Evolutionary conservation across 2,113 vertebrate genomes (phyloP), one percentile per base, ranked within the genome.

Genomic region (Tychaedon coryphoeus): DNA sequence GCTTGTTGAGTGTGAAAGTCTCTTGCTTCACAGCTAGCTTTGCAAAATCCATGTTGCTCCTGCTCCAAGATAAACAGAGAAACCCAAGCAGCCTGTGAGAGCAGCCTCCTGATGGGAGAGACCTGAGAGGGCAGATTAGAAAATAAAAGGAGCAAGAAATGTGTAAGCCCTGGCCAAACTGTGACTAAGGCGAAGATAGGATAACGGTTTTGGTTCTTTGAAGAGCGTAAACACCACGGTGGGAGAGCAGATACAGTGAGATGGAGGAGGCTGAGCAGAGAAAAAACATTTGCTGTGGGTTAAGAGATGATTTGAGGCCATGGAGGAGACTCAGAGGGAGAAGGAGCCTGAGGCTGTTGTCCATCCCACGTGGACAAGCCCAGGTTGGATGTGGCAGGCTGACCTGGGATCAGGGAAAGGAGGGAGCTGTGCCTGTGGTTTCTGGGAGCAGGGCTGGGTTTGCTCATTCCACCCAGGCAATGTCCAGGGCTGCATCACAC

Each of bases 51-150:
- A 33, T 0, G 0, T 79, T 88, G 69, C 1, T 53, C 51, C 72
- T 2, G 31, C 45, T 94, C 94, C 96, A 96, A 96, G 88, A 90
- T 70, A 96, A 97, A 97, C 93, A 96, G 40, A 86, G 92, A 93
- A 94, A 94, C 75, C 28, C 70, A 86, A 94, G 90, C 72, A 61
- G 87, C 71, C 72, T 67, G 75, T 42, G 67, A 84, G 79, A 84
- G 82, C 85, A 33, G 1, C 7, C 94, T 95, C 88, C 69, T 92
- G 88, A 77, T 26, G n/a, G 72, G 82, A 92, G 94, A 91, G 88
- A 86, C 90, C 70, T 76, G 73, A 86, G 90, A 95, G 67, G 43
- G 42, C n/a, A 92, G 93, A 95, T 94, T 93, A 93, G 76, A 64
- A 51, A 95, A 95, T 57, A 80, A 92, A 96, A 90, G 79, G 53